These are phyloP conservation scores for Tylochromis polylepis DNA, from an alignment of 2,113 vertebrate genomes.

Conservation along the genomic window DNA sequence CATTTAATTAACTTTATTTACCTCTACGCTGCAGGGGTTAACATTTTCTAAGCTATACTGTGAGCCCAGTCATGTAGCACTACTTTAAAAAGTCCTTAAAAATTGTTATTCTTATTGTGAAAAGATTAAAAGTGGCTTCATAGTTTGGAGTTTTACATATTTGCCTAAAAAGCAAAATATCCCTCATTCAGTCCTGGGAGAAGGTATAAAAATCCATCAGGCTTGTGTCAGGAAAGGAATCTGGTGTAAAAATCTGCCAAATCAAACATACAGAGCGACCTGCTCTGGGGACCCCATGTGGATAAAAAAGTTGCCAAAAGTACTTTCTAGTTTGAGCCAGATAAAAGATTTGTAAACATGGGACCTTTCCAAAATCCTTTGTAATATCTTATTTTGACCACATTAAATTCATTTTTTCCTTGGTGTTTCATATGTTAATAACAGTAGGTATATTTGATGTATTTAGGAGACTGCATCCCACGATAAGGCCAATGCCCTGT, in stretches of 20 bases:
- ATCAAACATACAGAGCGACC: neutral
- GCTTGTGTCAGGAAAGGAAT: neutral
- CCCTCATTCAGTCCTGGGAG: neutral
- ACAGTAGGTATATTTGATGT: neutral
- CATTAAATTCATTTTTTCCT: neutral
- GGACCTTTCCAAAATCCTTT: neutral
- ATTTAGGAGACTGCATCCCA: accelerated
- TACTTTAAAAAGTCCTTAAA: neutral
- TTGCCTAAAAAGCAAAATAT: neutral
- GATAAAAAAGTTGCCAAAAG: neutral
- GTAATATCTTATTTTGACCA: neutral
- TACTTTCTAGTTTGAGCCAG: neutral
- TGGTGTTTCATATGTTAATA: neutral
- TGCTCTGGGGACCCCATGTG: neutral
- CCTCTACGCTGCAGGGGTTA: slow-evolving; percentile 23
- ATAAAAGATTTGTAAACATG: neutral
- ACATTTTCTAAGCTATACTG: neutral
- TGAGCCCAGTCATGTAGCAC: neutral
- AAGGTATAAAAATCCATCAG: neutral
- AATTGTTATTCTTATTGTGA: neutral
- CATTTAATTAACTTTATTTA: slow-evolving; percentile 60
- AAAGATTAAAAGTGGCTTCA: neutral
- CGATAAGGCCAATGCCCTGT: neutral
- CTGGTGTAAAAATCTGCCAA: neutral
- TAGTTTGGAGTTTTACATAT: neutral